Evolutionary conservation across 2,888 invertebrate species (phyloP), one percentile per base, ranked within the genome.

Genomic region (Drosophila robusta): DNA sequence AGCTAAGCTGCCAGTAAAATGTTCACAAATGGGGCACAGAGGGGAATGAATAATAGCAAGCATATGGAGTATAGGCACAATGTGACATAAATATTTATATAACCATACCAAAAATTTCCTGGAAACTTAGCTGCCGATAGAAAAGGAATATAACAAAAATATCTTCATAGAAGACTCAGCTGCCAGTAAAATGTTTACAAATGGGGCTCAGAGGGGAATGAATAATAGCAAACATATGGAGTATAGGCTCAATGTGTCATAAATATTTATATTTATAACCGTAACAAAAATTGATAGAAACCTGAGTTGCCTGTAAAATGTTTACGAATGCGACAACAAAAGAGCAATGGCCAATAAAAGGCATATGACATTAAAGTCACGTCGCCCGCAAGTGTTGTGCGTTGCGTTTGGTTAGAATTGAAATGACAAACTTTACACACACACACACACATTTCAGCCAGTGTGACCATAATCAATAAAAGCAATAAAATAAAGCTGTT

Each of bases 291-390:
- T 12, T 34, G 8, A 29, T 8, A 29, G 26, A 7, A 29, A 29
- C 22, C 22, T 22, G 8, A 12, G 11, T 0, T 14, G 22, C 9
- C 16, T 9, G 41, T 16, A 8, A 24, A 32, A 14, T 24, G 32
- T 32, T 39, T 55, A 29, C 56, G 38, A 22, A 55, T 36, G 16
- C 26, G 26, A 14, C 16, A 7, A 4, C 4, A 34, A 56, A 49
- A 14, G 22, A 12, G 22, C 14, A 26, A n/a, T 18, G 24, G 8
- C 16, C 18, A 54, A 60, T 29, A 34, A 54, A 36, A 8, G 5
- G 34, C 24, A 16, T 24, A 34, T 54, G 42, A 4, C 44, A 34
- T 22, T 14, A 32, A 22, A 34, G 42, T 54, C 54, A 54, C 11
- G 34, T 44, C 24, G 14, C 4, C 11, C 12, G 32, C 32, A 32